Conservation (phyloP, 1,140 invertebrate genomes). For the Euglossa dilemma region DNA sequence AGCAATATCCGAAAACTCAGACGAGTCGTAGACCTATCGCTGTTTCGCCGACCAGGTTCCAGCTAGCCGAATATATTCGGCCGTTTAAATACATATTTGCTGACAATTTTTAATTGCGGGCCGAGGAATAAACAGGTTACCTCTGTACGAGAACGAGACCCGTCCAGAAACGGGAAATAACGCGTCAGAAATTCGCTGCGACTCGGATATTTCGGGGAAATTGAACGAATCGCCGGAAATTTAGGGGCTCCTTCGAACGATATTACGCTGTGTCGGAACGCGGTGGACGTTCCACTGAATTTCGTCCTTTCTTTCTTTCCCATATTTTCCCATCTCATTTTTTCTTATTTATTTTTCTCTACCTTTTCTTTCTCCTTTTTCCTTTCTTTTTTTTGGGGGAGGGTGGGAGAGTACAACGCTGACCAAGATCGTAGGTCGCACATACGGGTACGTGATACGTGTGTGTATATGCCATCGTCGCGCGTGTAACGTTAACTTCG, state of each 20-base stretch:
- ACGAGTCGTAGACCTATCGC: not conserved
- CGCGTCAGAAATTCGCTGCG: not conserved
- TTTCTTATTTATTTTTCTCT: not conserved
- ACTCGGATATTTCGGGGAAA: not conserved
- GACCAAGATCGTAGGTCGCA: not conserved
- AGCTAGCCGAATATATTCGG: not conserved
- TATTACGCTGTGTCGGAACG: not conserved
- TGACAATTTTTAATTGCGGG: constrained; percentile 8
- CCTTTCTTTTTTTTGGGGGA: too few relatives aligned
- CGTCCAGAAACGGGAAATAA: not conserved
- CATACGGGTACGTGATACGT: not conserved
- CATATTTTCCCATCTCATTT: not conserved
- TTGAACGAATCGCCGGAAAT: not conserved
- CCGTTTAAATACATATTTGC: not conserved
- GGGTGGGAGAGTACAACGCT: not conserved
- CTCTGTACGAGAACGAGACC: not conserved
- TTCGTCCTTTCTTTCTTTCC: not conserved
- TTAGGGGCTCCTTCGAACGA: not conserved
- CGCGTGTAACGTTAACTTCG: constrained; percentile 4
- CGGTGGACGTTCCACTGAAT: not conserved
- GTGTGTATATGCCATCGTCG: not conserved
- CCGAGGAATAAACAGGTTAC: not conserved
- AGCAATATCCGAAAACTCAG: constrained; percentile 3
- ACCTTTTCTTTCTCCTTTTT: not conserved
- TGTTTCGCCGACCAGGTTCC: not conserved